These are phyloP conservation scores for Perdita meconis DNA, from an alignment of 2,888 invertebrate species.

Conservation along the genomic window DNA sequence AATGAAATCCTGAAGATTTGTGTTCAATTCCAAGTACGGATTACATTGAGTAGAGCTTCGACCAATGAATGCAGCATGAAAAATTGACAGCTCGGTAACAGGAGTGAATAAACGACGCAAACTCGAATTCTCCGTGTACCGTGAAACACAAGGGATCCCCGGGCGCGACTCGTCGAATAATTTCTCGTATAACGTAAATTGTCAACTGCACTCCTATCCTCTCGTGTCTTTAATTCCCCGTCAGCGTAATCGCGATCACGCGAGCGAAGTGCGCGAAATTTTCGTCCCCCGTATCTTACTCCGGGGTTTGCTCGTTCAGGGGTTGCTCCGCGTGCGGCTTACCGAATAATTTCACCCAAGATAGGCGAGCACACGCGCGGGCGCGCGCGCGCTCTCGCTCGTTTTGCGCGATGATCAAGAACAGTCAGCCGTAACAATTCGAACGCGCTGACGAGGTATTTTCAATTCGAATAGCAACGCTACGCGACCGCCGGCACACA, in stretches of 20 bases:
- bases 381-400: too few species aligned
- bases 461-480: slow-evolving; percentile 65
- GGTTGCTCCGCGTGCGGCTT: neutral
- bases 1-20: too few species aligned
- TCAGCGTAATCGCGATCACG: neutral
- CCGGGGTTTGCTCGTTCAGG: neutral
- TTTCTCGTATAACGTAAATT: too few species aligned
- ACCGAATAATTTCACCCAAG: slow-evolving; percentile 6
- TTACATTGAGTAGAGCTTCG: too few species aligned
- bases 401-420: slow-evolving; percentile 27
- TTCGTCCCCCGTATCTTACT: neutral
- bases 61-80: too few species aligned
- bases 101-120: too few species aligned
- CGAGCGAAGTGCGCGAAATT: neutral
- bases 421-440: slow-evolving; percentile 51
- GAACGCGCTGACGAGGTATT: slow-evolving; percentile 67
- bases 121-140: too few species aligned
- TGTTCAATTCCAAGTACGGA: too few species aligned
- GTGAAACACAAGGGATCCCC: too few species aligned
- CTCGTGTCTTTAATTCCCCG: neutral
- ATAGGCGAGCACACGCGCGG: neutral
- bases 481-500: slow-evolving; percentile 57
- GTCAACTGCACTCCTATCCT: neutral
- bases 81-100: too few species aligned
- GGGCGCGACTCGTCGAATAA: too few species aligned